Conservation (phyloP, 2,888 invertebrate species). For the Dicranocentrus wangi region DNA sequence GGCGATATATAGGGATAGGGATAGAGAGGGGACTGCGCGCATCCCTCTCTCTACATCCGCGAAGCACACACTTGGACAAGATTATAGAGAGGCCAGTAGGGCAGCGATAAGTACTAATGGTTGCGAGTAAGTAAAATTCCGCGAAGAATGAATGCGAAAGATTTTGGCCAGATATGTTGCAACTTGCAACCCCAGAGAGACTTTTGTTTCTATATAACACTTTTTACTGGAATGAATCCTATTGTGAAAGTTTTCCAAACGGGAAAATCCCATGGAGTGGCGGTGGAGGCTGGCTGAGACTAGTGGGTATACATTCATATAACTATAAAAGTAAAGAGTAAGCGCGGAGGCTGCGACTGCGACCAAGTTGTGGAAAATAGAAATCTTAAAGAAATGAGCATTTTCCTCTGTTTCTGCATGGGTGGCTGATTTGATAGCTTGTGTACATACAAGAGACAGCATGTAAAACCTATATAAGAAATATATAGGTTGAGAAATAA, state of each 20-base stretch:
- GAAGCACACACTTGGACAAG: constrained; percentile 10
- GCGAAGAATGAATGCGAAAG: constrained; percentile 43
- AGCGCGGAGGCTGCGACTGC: too few relatives aligned
- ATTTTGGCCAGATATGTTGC: constrained; percentile 43
- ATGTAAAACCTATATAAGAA: not conserved
- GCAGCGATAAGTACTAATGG: constrained; percentile 57
- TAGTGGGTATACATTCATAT: too few relatives aligned
- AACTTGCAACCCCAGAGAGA: constrained; percentile 43
- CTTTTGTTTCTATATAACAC: constrained; percentile 43
- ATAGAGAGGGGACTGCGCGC: not conserved
- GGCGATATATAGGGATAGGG: not conserved
- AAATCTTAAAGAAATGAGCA: constrained; percentile 55
- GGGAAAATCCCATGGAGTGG: too few relatives aligned
- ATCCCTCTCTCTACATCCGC: not conserved
- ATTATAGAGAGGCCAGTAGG: constrained; percentile 38
- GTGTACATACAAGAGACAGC: too few relatives aligned
- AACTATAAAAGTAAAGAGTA: too few relatives aligned
- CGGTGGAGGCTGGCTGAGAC: too few relatives aligned
- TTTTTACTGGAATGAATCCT: constrained; percentile 39
- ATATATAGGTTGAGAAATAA: too few relatives aligned
- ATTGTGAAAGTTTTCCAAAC: constrained; percentile 45
- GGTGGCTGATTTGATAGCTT: constrained; percentile 61
- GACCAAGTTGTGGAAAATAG: constrained; percentile 30
- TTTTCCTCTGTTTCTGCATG: constrained; percentile 49
- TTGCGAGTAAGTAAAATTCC: constrained; percentile 35